Conservation (phyloP, 2,888 invertebrate species). For the Mythimna albipuncta region DNA sequence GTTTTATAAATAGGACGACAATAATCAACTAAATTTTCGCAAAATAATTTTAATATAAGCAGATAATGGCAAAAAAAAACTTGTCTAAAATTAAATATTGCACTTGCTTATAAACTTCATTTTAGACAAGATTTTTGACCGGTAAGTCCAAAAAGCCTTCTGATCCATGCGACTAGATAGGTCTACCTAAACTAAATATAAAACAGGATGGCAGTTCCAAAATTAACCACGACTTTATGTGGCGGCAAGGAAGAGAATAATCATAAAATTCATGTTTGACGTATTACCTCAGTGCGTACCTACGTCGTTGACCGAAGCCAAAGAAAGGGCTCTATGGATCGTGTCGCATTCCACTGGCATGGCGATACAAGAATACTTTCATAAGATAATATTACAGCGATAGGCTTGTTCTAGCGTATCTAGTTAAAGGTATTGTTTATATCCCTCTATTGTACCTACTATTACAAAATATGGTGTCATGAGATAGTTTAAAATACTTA, state of each 20-base stretch:
- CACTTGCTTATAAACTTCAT: too few relatives aligned
- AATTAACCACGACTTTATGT: conserved; percentile 55
- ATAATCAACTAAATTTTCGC: too few relatives aligned
- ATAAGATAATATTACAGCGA: conserved; percentile 47
- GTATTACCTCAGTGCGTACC: conserved; percentile 57
- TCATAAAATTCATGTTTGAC: conserved; percentile 66
- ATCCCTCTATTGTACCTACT: not conserved
- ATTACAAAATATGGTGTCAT: conserved; percentile 9
- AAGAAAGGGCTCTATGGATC: conserved; percentile 48
- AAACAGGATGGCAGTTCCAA: conserved; percentile 61
- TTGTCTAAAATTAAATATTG: too few relatives aligned
- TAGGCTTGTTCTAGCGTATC: conserved; percentile 8
- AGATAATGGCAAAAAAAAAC: too few relatives aligned
- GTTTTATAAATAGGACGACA: too few relatives aligned
- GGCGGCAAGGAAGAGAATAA: conserved; percentile 45
- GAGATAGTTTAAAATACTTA: conserved; percentile 21
- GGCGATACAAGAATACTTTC: conserved; percentile 45
- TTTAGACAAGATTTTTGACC: too few relatives aligned
- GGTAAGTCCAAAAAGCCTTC: conserved; percentile 2
- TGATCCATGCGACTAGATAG: not conserved
- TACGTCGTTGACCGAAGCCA: conserved; percentile 63
- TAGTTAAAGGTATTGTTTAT: not conserved
- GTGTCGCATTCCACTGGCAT: conserved; percentile 44
- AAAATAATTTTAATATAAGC: too few relatives aligned
- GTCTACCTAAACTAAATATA: conserved; percentile 14